A percentile compares a stretch with the other conserved stretches of the same genome.
Conservation (phyloP, 2,797 vertebrate species). For the Sebastes minor region DNA sequence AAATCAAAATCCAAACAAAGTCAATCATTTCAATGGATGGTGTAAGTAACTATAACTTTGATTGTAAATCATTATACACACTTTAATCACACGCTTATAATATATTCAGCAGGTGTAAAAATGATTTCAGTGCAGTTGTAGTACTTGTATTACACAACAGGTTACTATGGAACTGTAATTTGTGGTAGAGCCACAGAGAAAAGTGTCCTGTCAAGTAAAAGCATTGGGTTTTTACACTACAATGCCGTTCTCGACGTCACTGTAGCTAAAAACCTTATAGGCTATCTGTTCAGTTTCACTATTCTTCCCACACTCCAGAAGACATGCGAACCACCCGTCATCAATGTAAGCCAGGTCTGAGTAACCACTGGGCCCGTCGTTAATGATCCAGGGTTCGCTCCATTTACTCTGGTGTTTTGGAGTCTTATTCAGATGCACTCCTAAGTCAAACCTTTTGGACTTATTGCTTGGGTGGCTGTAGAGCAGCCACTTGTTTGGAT, state of each 20-base stretch:
- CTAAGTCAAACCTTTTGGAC: not conserved
- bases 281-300: not conserved
- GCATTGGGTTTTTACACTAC: not conserved
- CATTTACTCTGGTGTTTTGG: conserved; percentile 53
- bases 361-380: conserved; percentile 79
- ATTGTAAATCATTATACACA: not conserved
- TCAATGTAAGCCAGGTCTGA: conserved; percentile 78
- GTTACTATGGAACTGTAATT: not conserved
- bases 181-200: not conserved
- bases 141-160: not conserved
- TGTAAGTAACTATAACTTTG: not conserved
- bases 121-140: not conserved
- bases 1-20: not conserved
- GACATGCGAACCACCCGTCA: not conserved
- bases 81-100: not conserved
- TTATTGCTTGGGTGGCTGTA: conserved; percentile 58
- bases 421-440: conserved; percentile 21
- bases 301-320: not conserved
- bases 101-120: not conserved
- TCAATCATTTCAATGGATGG: not conserved
- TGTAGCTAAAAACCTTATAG: accelerated
- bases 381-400: conserved; percentile 68
- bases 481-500: conserved; percentile 74
- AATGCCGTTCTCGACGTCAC: not conserved
- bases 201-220: not conserved